These are phyloP conservation scores for Drosophila littoralis DNA, from an alignment of 1,140 invertebrate genomes.

Conservation along the genomic window DNA sequence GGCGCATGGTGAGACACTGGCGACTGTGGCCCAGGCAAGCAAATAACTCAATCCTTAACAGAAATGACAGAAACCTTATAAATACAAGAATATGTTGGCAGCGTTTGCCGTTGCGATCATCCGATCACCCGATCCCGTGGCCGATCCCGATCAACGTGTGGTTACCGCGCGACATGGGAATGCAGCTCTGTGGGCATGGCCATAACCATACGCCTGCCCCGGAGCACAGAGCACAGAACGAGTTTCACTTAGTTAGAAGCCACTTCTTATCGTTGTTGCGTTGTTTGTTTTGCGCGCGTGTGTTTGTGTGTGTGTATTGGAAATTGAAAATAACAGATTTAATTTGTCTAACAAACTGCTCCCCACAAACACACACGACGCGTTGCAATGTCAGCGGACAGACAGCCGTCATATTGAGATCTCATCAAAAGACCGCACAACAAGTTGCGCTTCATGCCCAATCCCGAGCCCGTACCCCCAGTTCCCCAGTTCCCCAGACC, in stretches of 20 bases:
- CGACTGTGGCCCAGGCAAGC: constrained; percentile 34
- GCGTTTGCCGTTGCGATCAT: constrained; percentile 49
- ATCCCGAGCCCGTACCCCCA: constrained; percentile 2
- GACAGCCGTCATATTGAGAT: constrained; percentile 78
- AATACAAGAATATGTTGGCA: constrained; percentile 70
- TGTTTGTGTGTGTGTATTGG: constrained; percentile 39
- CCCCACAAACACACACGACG: constrained; percentile 18
- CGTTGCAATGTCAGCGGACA: constrained; percentile 3
- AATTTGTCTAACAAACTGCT: constrained; percentile 76
- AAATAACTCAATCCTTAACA: constrained; percentile 82
- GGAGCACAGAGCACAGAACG: constrained; percentile 43
- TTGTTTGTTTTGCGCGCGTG: constrained; percentile 7
- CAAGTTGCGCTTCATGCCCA: constrained; percentile 50
- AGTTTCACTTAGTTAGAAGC: constrained; percentile 73
- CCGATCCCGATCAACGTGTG: constrained; percentile 41
- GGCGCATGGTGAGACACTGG: constrained; percentile 22
- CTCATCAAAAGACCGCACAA: constrained; percentile 80
- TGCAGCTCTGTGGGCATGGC: constrained; percentile 63
- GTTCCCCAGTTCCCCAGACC: not conserved
- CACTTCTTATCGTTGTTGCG: constrained; percentile 20
- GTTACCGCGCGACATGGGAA: constrained; percentile 75
- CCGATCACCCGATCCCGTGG: constrained; percentile 55
- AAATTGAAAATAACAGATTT: constrained; percentile 76
- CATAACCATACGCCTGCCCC: constrained; percentile 6
- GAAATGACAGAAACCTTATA: constrained; percentile 81